Conservation (phyloP, 2,113 vertebrate species). For the Elgaria multicarinata region DNA sequence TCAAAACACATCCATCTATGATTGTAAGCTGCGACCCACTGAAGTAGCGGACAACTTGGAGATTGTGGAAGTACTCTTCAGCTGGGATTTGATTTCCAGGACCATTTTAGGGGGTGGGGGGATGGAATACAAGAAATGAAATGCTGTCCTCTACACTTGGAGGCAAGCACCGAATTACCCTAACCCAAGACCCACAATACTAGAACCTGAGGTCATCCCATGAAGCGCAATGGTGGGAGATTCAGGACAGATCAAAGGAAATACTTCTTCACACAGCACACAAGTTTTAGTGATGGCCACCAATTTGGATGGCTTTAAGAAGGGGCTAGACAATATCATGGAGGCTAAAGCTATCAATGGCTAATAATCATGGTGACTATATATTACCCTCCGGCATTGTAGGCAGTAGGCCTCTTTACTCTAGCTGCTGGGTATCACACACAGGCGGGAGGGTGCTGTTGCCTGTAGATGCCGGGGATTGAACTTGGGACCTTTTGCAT, state of each 20-base stretch:
- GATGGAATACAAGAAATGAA: not conserved
- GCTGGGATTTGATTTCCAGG: not conserved
- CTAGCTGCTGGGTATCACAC: not conserved
- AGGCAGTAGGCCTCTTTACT: not conserved
- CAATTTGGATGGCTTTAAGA: no score
- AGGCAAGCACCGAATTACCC: not conserved
- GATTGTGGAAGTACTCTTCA: not conserved
- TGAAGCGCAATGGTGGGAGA: no score
- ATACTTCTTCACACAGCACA: no score
- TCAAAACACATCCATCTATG: not conserved
- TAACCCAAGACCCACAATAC: not conserved
- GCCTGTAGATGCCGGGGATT: no score
- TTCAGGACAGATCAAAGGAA: no score
- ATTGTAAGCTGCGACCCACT: not conserved
- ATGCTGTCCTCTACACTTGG: not conserved
- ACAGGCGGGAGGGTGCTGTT: not conserved
- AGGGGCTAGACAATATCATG: no score
- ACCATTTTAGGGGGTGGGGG: constrained; percentile 3
- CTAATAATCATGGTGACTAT: not conserved
- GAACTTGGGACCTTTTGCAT: no score
- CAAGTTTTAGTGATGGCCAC: no score
- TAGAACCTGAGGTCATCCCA: no score
- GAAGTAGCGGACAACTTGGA: not conserved
- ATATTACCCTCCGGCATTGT: not conserved
- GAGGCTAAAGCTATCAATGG: not conserved